Base-by-base conservation (phyloP, 2,888 invertebrate genomes). In the Apodemia duryi region DNA sequence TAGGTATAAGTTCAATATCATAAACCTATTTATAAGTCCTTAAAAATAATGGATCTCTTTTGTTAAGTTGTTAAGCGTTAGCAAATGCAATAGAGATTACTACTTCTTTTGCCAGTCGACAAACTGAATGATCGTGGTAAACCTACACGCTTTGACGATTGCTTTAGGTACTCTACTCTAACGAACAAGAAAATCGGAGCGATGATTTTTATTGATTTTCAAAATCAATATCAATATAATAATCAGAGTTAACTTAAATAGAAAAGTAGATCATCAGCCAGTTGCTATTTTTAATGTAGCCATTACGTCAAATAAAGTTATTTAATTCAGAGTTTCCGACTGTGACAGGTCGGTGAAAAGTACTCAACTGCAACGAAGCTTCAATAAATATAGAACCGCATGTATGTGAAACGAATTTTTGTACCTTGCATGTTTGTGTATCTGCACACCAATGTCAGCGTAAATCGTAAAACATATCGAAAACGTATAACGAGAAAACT, bases 381-480 rank as follows among this genome's bases (percentile, higher is more conserved):
- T 76, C 77, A 70, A 78, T 79, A 86, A 86, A 86, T 85, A 85
- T 77, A 83, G 77, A 71, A 81, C 73, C 76, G 76, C 75, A 83
- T 81, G 81, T 80, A 82, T 83, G 82, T 78, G 80, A 80, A 80
- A 79, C 75, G 73, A 69, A 75, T 81, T 78, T 85, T 85, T 88
- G 85, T 86, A 77, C 75, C 70, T 79, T 64, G 60, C 78, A 80
- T 21, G 21, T 21, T 21, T 21, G 1, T 21, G 21, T 21, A 21
- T 21, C 21, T 86, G 84, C 85, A 86, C 84, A 81, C 41, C 74
- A 74, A 72, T 78, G 77, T 78, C 78, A 75, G 79, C 81, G 81
- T 77, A 85, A 85, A 87, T 87, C 85, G 84, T 81, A 80, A 83
- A 85, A 84, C 82, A 84, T 84, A 81, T 84, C 75, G 74, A 79